phyloP scores from a whole-genome alignment of 2,888 invertebrate genomes.

The Thysanoteuthis rhombus region DNA sequence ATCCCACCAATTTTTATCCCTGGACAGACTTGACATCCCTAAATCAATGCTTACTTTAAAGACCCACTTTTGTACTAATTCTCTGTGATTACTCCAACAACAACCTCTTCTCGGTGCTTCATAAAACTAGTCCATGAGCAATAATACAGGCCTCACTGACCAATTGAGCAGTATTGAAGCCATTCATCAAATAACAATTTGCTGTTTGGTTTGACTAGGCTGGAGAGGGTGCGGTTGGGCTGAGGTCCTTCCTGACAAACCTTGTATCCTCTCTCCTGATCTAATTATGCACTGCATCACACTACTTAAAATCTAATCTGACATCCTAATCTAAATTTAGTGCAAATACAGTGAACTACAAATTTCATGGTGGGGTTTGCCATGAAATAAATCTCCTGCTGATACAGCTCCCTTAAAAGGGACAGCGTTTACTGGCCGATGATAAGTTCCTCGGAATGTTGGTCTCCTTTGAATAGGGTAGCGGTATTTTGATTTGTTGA shows the following conservation, averaged over 20 bases:
- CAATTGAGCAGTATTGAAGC: background rate
- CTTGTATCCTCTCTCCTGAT: background rate
- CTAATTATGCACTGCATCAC: background rate
- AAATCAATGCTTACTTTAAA: background rate
- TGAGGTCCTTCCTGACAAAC: background rate
- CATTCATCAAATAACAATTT: constrained; percentile 12
- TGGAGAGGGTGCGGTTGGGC: background rate
- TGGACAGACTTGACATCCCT: background rate
- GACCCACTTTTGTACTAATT: background rate
- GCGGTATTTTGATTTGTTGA: background rate
- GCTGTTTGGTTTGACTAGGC: background rate
- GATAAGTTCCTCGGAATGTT: background rate
- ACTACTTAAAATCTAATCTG: background rate
- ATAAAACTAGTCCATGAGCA: background rate
- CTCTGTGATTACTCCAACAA: background rate
- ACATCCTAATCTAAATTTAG: background rate
- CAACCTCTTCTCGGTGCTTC: too few species aligned
- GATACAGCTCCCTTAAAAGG: background rate
- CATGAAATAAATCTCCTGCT: background rate
- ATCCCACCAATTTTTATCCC: background rate
- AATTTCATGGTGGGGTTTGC: background rate
- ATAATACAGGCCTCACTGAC: background rate
- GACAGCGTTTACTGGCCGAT: background rate
- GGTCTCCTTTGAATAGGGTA: background rate
- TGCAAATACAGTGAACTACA: background rate